These are phyloP conservation scores for Mormyrops boulengeri DNA, from an alignment of 2,797 vertebrate species.

Conservation along the genomic window DNA sequence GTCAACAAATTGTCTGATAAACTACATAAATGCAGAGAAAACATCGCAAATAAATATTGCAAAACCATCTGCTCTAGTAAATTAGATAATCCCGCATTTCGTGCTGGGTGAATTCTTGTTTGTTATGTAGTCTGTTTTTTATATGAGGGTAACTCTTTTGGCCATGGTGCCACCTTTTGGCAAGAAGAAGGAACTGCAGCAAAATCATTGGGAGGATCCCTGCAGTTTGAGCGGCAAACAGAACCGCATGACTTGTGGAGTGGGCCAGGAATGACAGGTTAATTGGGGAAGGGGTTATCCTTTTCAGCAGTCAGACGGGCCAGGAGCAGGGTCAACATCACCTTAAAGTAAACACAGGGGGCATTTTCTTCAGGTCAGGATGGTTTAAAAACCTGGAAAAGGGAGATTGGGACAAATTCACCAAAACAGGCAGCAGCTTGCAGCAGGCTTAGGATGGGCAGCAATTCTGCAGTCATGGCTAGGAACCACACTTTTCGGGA, in stretches of 20 bases:
- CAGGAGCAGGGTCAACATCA: not conserved
- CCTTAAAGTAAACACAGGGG: not conserved
- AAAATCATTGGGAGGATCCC: not conserved
- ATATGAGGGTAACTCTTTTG: not conserved
- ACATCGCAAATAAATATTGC: not conserved
- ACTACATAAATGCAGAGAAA: not conserved
- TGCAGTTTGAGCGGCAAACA: not conserved
- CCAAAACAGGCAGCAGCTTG: not conserved
- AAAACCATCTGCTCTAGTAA: not conserved
- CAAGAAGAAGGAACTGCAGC: not conserved
- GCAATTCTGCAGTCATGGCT: not conserved
- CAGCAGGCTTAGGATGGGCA: not conserved
- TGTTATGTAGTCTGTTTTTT: not conserved
- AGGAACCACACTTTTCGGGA: not conserved
- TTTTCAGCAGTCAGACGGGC: not conserved
- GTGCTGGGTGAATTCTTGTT: not conserved
- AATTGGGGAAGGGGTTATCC: not conserved
- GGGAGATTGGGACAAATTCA: not conserved
- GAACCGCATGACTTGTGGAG: not conserved
- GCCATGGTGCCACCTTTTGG: not conserved
- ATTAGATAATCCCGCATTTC: not conserved
- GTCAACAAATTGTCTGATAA: not conserved
- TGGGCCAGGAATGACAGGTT: not conserved
- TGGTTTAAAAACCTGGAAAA: not conserved
- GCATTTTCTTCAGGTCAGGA: not conserved